These are phyloP conservation scores for Chrosomus eos DNA, from an alignment of 2,797 vertebrate genomes.

Conservation along the genomic window DNA sequence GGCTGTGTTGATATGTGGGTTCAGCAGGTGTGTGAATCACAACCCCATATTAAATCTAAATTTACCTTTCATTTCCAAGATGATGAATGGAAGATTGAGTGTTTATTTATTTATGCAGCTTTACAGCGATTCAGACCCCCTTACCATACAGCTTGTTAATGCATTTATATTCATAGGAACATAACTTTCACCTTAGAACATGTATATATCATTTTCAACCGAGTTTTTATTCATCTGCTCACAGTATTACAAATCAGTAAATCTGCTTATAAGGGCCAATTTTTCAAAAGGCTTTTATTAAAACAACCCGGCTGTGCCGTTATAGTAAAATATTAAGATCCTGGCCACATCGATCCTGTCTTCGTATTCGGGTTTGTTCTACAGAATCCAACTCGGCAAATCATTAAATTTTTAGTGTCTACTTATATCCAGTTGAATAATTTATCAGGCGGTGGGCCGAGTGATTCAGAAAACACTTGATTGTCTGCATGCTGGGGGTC, in stretches of 20 bases:
- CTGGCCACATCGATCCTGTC: constrained; percentile 60
- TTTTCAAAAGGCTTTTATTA: constrained; percentile 60
- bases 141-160: constrained; percentile 22
- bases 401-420: constrained; percentile 79
- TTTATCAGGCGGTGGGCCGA: constrained; percentile 75
- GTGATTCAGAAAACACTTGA: constrained; percentile 64
- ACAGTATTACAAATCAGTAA: constrained; percentile 50
- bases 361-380: constrained; percentile 71
- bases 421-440: constrained; percentile 81
- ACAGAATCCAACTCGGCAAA: constrained; percentile 72
- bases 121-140: constrained; percentile 35
- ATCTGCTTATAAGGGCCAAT: constrained; percentile 47
- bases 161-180: constrained; percentile 51
- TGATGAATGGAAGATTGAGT: constrained; percentile 48
- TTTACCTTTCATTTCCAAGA: constrained; percentile 25
- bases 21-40: constrained; percentile 41
- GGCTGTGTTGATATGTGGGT: constrained; percentile 25
- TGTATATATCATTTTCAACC: constrained; percentile 24
- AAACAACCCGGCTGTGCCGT: constrained; percentile 61
- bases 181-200: constrained; percentile 30
- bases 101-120: constrained; percentile 44
- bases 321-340: constrained; percentile 60
- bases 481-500: constrained; percentile 47
- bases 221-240: constrained; percentile 53
- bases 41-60: constrained; percentile 41